phyloP scores from a whole-genome alignment of 2,888 invertebrate species.

The Nomada ruficornis region DNA sequence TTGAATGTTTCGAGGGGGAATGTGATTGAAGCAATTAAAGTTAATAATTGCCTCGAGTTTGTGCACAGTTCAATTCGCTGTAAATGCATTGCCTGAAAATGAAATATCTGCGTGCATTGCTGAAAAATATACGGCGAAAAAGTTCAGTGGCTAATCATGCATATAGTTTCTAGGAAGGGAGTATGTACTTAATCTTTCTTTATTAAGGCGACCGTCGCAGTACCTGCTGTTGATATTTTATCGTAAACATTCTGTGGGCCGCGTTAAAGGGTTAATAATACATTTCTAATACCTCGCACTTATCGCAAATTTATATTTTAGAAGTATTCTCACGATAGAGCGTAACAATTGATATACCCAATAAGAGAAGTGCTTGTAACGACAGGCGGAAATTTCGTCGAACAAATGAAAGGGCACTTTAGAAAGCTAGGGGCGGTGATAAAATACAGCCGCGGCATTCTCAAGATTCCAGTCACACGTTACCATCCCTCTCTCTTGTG shows the following conservation, averaged over 20 bases:
- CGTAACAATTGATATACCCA: not conserved
- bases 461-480: constrained; percentile 32
- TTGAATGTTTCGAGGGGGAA: too few species aligned
- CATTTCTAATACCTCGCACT: not conserved
- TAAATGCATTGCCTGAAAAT: not conserved
- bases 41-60: not conserved
- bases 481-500: not conserved
- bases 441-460: constrained; percentile 5
- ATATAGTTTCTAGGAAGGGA: too few species aligned
- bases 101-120: not conserved
- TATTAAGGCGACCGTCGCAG: constrained; percentile 15
- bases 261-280: constrained; percentile 23
- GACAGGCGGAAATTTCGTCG: not conserved
- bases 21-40: not conserved
- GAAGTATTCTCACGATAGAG: not conserved
- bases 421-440: not conserved
- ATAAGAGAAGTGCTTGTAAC: not conserved
- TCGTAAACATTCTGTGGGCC: constrained; percentile 55
- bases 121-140: too few species aligned
- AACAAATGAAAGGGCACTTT: constrained; percentile 1
- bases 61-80: not conserved
- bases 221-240: constrained; percentile 47
- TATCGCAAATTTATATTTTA: not conserved
- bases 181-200: constrained; percentile 2
- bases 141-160: too few species aligned